These are phyloP conservation scores for Hirudinaria manillensis DNA, from an alignment of 2,888 invertebrate species.

Conservation along the genomic window DNA sequence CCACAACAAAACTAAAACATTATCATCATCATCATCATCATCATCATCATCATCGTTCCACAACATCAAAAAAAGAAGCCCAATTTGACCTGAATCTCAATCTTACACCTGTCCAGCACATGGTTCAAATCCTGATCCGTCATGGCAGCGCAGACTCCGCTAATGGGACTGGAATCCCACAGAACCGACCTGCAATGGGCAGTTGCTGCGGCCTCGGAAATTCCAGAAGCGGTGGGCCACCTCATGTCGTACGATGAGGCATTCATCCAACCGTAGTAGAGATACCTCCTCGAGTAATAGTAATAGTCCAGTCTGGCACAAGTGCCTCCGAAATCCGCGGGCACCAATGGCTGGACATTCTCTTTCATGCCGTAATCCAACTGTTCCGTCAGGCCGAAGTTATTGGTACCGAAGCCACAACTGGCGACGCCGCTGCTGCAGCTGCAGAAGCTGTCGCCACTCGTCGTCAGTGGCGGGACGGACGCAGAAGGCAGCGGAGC, in stretches of 20 bases:
- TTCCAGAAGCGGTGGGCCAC: slow-evolving; percentile 19
- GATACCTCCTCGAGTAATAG: slow-evolving; percentile 9
- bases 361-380: slow-evolving; percentile 3
- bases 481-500: not conserved
- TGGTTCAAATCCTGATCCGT: not conserved
- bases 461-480: not conserved
- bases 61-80: no score
- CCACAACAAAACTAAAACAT: no score
- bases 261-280: slow-evolving; percentile 1
- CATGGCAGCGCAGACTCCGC: slow-evolving; percentile 8
- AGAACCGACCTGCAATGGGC: not conserved
- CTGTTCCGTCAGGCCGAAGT: slow-evolving; percentile 13
- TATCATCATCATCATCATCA: no score
- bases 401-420: slow-evolving; percentile 1
- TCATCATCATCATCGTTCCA: no score
- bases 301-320: not conserved
- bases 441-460: slow-evolving; percentile 4
- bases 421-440: slow-evolving; percentile 3
- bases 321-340: not conserved
- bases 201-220: slow-evolving; percentile 19
- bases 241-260: not conserved
- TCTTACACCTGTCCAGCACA: slow-evolving; percentile 13
- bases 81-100: slow-evolving; percentile 29
- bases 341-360: slow-evolving; percentile 14
- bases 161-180: slow-evolving; percentile 18